Evolutionary conservation across 2,113 vertebrate species (phyloP).

Genomic region (Cyprinodon tularosa): DNA sequence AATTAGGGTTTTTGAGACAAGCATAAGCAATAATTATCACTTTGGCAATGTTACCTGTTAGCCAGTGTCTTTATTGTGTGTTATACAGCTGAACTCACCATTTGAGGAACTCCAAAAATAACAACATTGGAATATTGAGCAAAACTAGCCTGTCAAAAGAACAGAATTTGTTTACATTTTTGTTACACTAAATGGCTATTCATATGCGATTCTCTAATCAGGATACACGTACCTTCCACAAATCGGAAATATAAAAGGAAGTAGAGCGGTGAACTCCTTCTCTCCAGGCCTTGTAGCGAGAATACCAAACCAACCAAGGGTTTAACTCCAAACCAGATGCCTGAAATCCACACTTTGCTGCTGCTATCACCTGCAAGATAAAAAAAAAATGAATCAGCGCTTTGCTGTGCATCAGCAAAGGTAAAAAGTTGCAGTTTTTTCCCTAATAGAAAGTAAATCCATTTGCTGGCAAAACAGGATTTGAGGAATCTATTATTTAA

Average conservation of each 20-base stretch:
- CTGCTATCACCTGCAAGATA: conserved; percentile 88
- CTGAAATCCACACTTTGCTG: conserved; percentile 89
- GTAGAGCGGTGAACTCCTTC: conserved; percentile 86
- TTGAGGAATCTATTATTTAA: neutral
- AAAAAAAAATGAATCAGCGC: neutral
- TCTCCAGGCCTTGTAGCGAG: conserved; percentile 89
- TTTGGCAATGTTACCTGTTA: neutral
- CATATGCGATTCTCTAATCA: neutral
- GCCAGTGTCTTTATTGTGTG: neutral
- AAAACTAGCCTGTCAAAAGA: conserved; percentile 86
- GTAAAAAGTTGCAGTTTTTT: neutral
- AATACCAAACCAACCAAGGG: conserved; percentile 96
- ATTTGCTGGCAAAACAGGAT: no score
- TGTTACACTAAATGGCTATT: neutral
- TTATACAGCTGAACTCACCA: conserved; percentile 83
- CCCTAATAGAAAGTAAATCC: neutral
- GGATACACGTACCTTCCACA: conserved; percentile 89
- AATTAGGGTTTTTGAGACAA: neutral
- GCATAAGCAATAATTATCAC: neutral
- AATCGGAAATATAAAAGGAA: conserved; percentile 88
- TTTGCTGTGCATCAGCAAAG: neutral
- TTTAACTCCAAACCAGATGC: conserved; percentile 94
- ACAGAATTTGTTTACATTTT: neutral
- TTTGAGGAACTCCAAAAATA: conserved; percentile 96
- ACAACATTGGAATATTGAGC: conserved; percentile 88